phyloP scores from a whole-genome alignment of 2,888 invertebrate genomes.

The Drosophila eohydei region DNA sequence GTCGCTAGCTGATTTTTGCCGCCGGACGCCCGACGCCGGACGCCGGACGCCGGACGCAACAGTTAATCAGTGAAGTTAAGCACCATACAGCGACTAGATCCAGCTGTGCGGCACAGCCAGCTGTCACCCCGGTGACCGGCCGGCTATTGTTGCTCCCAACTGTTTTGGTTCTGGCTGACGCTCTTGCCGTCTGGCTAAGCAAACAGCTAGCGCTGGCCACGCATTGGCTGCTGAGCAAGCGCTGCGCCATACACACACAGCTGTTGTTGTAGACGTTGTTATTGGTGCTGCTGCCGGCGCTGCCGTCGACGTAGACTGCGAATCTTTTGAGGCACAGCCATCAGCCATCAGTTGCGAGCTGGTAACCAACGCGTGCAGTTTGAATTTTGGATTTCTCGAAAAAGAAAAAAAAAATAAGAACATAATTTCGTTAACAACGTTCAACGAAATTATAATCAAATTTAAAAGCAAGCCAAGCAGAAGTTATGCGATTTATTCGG shows the following conservation, averaged over 20 bases:
- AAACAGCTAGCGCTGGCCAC: slow-evolving; percentile 41
- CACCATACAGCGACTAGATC: slow-evolving; percentile 44
- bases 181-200: slow-evolving; percentile 19
- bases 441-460: slow-evolving; percentile 19
- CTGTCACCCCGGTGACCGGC: slow-evolving; percentile 36
- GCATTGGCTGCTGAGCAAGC: slow-evolving; percentile 25
- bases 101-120: slow-evolving; percentile 61
- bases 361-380: slow-evolving; percentile 80
- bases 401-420: background rate
- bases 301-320: slow-evolving; percentile 43
- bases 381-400: slow-evolving; percentile 50
- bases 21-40: slow-evolving; percentile 22
- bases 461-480: slow-evolving; percentile 4
- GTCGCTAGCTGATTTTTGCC: slow-evolving; percentile 28
- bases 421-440: slow-evolving; percentile 5
- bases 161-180: slow-evolving; percentile 33
- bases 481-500: background rate
- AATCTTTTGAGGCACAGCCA: slow-evolving; percentile 59
- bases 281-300: slow-evolving; percentile 37
- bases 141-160: slow-evolving; percentile 38
- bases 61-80: slow-evolving; percentile 74
- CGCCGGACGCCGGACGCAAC: slow-evolving; percentile 33
- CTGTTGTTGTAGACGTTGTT: slow-evolving; percentile 29
- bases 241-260: slow-evolving; percentile 20
- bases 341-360: slow-evolving; percentile 79